Base-by-base conservation (phyloP, 2,888 invertebrate genomes). In the Torymus tubicola region DNA sequence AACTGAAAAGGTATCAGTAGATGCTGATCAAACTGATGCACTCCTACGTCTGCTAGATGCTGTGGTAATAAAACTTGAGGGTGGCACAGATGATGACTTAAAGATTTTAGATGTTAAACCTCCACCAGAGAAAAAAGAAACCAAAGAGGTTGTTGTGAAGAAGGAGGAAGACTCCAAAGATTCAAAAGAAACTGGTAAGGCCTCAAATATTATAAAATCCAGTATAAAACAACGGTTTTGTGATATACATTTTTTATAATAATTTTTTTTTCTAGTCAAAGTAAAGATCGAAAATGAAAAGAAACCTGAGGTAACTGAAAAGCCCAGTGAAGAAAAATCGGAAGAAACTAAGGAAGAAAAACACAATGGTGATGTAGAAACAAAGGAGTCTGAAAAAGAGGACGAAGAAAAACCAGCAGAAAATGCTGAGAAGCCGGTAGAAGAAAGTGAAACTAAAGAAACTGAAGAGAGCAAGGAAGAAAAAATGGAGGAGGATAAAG, bases 41-140 rank as follows among this genome's bases (percentile, higher is more conserved):
- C 92, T 99, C 72, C 93, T 99, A 69, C 95, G 96, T 85, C 92
- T 99, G 12, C 93, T 99, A 80, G 99, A 99, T 91, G 96, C 98
- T 76, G 98, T 98, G 61, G 99, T 99, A 8, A 98, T 99, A 83
- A 96, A 97, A 90, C 92, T 99, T 63, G 99, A 99, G 92, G 99
- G 98, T 21, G 97, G 97, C 0, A 95, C 94, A 0, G 96, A 97
- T 65, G 96, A 96, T 86, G 99, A 99, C 91, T 91, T 98, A 18
- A 95, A 95, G 85, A 93, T 95, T 42, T 92, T 99, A n/a, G 97
- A 98, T 86, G 93, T 85, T 0, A 90, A 90, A 69, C 88, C 88
- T n/a, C 69, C 83, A 11, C 21, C 61, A 14, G n/a, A 31, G 1
- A 24, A 84, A 2, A 88, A 87, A 76, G 89, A 89, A 64, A 81